Conservation (phyloP, 2,113 vertebrate genomes). For the Herpetotheres cachinnans region DNA sequence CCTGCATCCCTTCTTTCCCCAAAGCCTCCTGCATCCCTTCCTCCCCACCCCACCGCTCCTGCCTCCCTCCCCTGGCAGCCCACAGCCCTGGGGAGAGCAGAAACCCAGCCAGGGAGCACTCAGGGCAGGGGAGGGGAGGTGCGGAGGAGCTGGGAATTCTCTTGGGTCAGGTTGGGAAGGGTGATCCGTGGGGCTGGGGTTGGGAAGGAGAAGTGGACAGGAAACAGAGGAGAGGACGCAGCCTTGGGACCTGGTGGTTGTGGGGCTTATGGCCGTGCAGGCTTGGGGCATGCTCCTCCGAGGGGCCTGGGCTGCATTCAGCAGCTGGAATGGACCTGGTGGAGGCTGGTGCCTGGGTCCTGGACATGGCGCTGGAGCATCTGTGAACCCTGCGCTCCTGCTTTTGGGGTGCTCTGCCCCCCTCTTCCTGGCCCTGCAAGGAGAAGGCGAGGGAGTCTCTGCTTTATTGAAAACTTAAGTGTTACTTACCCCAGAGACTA, state of each 20-base stretch:
- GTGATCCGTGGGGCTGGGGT: neutral
- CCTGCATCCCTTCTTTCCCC: neutral
- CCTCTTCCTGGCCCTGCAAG: neutral
- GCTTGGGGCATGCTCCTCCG: fast-evolving
- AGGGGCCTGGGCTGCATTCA: fast-evolving
- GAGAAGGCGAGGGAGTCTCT: neutral
- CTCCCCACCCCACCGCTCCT: neutral
- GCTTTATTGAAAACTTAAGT: neutral
- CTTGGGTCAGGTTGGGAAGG: neutral
- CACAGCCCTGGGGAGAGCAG: fast-evolving
- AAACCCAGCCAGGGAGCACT: too few species aligned
- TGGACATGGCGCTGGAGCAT: neutral
- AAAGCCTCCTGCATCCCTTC: neutral
- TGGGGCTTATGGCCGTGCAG: too few species aligned
- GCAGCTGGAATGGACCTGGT: too few species aligned
- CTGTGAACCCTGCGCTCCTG: neutral
- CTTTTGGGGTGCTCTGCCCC: neutral
- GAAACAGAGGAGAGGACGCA: neutral
- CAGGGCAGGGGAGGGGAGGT: too few species aligned
- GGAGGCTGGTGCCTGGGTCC: neutral
- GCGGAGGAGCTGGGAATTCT: neutral
- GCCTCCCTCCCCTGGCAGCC: neutral
- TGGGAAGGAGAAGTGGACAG: neutral
- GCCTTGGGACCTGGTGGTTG: neutral
- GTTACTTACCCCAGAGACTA: slow-evolving; percentile 43